A percentile compares a stretch with the other conserved stretches of the same genome.
Evolutionary conservation across 2,888 invertebrate genomes (phyloP).

Genomic region (Drosophila pseudotakahashii): DNA sequence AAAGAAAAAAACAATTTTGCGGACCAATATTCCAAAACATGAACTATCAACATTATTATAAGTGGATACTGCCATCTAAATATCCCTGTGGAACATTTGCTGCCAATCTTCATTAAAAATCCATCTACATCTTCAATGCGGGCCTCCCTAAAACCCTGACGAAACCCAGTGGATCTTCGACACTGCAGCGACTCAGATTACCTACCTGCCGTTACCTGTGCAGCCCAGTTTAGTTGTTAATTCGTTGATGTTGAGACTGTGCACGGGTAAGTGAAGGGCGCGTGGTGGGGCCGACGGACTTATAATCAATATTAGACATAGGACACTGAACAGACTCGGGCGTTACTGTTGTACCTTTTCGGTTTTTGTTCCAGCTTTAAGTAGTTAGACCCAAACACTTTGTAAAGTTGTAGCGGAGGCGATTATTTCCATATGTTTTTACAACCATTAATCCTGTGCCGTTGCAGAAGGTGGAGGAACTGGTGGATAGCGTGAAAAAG

Average conservation of each 20-base stretch:
- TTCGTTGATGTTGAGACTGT: constrained; percentile 61
- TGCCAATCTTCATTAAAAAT: background rate
- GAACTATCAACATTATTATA: background rate
- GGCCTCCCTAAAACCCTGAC: background rate
- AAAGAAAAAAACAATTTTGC: no score
- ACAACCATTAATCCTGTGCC: constrained; percentile 55
- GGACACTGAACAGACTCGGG: constrained; percentile 7
- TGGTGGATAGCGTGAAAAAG: constrained; percentile 84
- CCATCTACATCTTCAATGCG: background rate
- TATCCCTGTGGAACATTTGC: background rate
- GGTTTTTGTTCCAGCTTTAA: background rate
- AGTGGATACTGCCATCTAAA: background rate
- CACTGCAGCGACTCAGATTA: constrained; percentile 23
- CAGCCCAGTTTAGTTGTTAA: constrained; percentile 65
- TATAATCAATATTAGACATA: background rate
- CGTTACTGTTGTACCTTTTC: background rate
- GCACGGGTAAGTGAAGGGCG: constrained; percentile 65
- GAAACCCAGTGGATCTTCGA: constrained; percentile 3
- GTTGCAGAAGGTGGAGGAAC: constrained; percentile 83
- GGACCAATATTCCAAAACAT: background rate
- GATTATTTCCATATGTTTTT: background rate
- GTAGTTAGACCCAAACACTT: constrained; percentile 9
- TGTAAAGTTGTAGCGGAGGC: constrained; percentile 5
- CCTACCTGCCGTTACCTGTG: constrained; percentile 17
- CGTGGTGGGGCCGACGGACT: constrained; percentile 24